These are phyloP conservation scores for Pocillopora meandrina DNA, from an alignment of 92 coral and sea anemone genomes.

Conservation along the genomic window DNA sequence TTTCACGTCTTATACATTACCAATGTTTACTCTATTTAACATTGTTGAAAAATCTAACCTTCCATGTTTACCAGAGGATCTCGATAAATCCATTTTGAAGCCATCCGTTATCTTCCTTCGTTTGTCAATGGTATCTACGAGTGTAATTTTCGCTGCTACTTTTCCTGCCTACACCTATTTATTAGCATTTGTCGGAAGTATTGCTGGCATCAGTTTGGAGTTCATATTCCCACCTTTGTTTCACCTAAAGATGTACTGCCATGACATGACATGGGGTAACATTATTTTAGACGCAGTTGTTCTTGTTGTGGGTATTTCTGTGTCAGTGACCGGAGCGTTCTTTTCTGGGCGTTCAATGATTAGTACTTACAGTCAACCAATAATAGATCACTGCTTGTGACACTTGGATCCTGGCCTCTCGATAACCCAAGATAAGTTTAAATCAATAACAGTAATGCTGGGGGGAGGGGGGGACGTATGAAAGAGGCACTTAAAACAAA, in stretches of 20 bases:
- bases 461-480: no score
- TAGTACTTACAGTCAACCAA: slow-evolving; percentile 32
- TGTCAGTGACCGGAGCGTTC: slow-evolving; percentile 70
- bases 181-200: slow-evolving; percentile 81
- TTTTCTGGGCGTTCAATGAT: slow-evolving; percentile 81
- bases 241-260: slow-evolving; percentile 70
- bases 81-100: slow-evolving; percentile 53
- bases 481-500: no score
- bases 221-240: slow-evolving; percentile 84
- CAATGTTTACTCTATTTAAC: slow-evolving; percentile 95
- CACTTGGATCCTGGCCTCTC: background rate
- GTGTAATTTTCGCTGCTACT: slow-evolving; percentile 74
- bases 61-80: slow-evolving; percentile 49
- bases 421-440: background rate
- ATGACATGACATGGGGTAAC: slow-evolving; percentile 67
- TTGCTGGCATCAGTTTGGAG: slow-evolving; percentile 82
- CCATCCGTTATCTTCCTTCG: slow-evolving; percentile 67
- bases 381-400: slow-evolving; percentile 17
- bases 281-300: slow-evolving; percentile 55
- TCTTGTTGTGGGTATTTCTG: slow-evolving; percentile 63
- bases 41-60: slow-evolving; percentile 70
- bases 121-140: slow-evolving; percentile 47
- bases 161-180: slow-evolving; percentile 76
- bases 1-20: slow-evolving; percentile 90
- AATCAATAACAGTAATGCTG: no score